phyloP scores from a whole-genome alignment of 2,888 invertebrate species.

The Ptychoptera albimana region DNA sequence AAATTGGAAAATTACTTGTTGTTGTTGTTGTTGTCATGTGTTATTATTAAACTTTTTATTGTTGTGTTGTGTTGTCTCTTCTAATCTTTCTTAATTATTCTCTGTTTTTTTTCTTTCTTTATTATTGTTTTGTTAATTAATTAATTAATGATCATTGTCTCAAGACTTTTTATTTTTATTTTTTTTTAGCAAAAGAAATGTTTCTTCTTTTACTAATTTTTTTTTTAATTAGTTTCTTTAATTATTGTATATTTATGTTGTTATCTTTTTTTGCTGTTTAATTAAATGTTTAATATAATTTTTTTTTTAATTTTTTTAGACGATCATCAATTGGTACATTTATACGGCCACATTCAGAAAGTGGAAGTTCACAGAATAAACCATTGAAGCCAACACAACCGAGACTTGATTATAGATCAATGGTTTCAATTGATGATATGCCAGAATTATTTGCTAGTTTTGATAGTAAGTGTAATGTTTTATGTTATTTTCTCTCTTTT shows the following conservation, averaged over 20 bases:
- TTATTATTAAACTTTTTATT: no score
- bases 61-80: no score
- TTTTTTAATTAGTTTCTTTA: neutral
- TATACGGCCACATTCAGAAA: conserved; percentile 56
- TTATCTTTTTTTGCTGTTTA: neutral
- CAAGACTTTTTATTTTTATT: neutral
- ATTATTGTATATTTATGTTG: neutral
- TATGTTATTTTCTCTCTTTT: conserved; percentile 5
- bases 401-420: conserved; percentile 75
- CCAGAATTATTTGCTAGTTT: conserved; percentile 89
- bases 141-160: neutral
- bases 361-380: conserved; percentile 34
- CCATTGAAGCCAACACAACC: conserved; percentile 45
- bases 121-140: no score
- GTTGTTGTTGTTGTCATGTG: no score
- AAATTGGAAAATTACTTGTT: neutral
- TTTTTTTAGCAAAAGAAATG: neutral
- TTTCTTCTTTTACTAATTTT: no score
- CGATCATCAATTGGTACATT: conserved; percentile 77
- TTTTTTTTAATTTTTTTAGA: conserved; percentile 33
- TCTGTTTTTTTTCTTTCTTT: no score
- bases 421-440: conserved; percentile 90
- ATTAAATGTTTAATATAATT: neutral
- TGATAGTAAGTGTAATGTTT: conserved; percentile 56
- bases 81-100: no score